phyloP scores from a whole-genome alignment of 2,797 vertebrate species.

The Sus cebifrons region DNA sequence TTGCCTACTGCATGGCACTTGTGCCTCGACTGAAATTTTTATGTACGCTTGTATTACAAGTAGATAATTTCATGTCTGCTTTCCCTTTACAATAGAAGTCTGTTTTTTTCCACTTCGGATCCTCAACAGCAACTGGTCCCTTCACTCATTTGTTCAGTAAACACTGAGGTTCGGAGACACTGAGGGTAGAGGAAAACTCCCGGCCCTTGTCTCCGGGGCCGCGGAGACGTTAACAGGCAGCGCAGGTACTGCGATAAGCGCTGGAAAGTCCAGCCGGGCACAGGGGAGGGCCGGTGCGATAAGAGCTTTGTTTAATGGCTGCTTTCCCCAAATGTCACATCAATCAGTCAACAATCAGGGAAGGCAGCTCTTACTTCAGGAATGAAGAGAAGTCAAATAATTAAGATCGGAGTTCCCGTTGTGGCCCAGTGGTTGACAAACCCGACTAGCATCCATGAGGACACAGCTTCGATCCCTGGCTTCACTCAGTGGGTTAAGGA shows the following conservation, averaged over 20 bases:
- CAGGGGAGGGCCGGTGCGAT: neutral
- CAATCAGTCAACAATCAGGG: neutral
- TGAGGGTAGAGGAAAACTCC: neutral
- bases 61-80: neutral
- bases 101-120: neutral
- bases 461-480: too few relatives aligned
- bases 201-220: neutral
- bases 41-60: neutral
- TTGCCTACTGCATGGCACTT: neutral
- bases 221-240: neutral
- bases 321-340: conserved; percentile 15
- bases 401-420: neutral
- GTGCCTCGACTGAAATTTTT: neutral
- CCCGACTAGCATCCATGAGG: too few relatives aligned
- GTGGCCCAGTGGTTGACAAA: too few relatives aligned
- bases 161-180: neutral
- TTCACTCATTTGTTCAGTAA: neutral
- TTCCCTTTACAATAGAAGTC: neutral
- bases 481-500: too few relatives aligned
- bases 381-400: conserved; percentile 41
- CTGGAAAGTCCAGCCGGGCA: neutral
- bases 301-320: neutral
- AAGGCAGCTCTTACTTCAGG: neutral
- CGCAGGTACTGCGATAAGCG: neutral
- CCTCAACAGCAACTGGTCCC: neutral